Conservation (phyloP, 92 coral and sea anemone species). For the Epizoanthus fatuus region DNA sequence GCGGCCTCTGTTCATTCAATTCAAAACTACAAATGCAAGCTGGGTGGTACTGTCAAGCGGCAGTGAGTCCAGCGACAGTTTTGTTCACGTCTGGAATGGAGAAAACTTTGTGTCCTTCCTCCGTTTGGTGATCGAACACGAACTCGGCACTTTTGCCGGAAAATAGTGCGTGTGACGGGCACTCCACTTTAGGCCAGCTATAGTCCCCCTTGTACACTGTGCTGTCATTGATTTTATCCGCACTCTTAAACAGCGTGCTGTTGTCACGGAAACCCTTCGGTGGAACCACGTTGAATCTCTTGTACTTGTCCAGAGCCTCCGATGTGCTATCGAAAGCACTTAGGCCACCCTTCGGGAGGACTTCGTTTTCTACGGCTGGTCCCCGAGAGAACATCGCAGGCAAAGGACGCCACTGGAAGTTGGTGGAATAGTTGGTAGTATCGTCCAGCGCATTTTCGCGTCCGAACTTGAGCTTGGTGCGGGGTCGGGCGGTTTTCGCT, state of each 20-base stretch:
- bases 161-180: slow-evolving; percentile 81
- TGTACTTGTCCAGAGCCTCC: slow-evolving; percentile 93
- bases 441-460: slow-evolving; percentile 89
- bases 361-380: slow-evolving; percentile 83
- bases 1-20: no score
- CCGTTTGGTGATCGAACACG: slow-evolving; percentile 88
- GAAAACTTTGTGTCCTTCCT: slow-evolving; percentile 89
- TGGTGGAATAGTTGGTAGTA: slow-evolving; percentile 86
- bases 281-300: slow-evolving; percentile 88
- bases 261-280: slow-evolving; percentile 88
- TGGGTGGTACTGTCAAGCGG: slow-evolving; percentile 24
- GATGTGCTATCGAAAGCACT: slow-evolving; percentile 73
- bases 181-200: slow-evolving; percentile 85
- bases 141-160: slow-evolving; percentile 56
- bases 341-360: slow-evolving; percentile 73
- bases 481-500: slow-evolving; percentile 92
- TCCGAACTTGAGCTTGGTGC: slow-evolving; percentile 94
- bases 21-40: no score
- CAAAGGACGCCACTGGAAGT: slow-evolving; percentile 80
- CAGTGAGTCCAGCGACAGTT: slow-evolving; percentile 50
- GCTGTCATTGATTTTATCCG: slow-evolving; percentile 64
- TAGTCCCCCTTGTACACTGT: slow-evolving; percentile 86
- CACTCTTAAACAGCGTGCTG: slow-evolving; percentile 89
- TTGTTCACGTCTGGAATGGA: slow-evolving; percentile 62
- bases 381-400: slow-evolving; percentile 79